A percentile compares a stretch with the other conserved stretches of the same genome.
These are phyloP conservation scores for Champsocephalus gunnari DNA, from an alignment of 2,797 vertebrate genomes.

Conservation along the genomic window DNA sequence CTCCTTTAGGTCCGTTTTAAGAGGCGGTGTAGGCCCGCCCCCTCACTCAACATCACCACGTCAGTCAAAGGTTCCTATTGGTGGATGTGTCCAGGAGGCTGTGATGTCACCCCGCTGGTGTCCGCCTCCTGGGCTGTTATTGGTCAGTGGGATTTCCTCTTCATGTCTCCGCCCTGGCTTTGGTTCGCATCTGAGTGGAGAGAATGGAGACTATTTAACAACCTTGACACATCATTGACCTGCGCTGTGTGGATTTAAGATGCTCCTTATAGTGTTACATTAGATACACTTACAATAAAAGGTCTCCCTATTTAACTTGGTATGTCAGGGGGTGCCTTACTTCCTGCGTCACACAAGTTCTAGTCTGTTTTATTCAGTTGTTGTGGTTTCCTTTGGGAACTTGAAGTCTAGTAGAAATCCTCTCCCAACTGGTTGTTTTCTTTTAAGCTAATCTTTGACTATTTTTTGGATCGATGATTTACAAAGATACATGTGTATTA, in stretches of 20 bases:
- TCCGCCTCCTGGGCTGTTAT: constrained; percentile 56
- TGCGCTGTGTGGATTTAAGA: not conserved
- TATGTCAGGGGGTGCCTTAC: too few relatives aligned
- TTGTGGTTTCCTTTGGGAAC: too few relatives aligned
- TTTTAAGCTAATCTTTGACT: too few relatives aligned
- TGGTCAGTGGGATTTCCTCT: constrained; percentile 96
- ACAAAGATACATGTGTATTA: too few relatives aligned
- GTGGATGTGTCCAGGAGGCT: constrained; percentile 44
- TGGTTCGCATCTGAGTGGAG: constrained; percentile 92
- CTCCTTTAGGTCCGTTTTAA: constrained; percentile 61
- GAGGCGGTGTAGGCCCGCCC: constrained; percentile 47
- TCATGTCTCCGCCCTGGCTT: constrained; percentile 97
- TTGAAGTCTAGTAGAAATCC: too few relatives aligned
- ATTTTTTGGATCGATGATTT: too few relatives aligned
- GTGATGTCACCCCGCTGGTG: constrained; percentile 36
- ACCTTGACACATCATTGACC: not conserved
- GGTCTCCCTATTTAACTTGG: too few relatives aligned
- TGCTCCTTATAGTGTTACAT: not conserved
- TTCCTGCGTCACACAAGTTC: too few relatives aligned
- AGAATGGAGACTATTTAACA: constrained; percentile 1
- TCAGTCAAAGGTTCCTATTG: constrained; percentile 56
- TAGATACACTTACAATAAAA: not conserved
- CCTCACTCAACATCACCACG: constrained; percentile 20
- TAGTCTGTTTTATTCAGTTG: too few relatives aligned
- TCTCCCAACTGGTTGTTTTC: too few relatives aligned